Percentiles rank a stretch among this genome's conserved stretches.
Evolutionary conservation across 2,113 vertebrate genomes (phyloP).

Genomic region (Brienomyrus longianalis): DNA sequence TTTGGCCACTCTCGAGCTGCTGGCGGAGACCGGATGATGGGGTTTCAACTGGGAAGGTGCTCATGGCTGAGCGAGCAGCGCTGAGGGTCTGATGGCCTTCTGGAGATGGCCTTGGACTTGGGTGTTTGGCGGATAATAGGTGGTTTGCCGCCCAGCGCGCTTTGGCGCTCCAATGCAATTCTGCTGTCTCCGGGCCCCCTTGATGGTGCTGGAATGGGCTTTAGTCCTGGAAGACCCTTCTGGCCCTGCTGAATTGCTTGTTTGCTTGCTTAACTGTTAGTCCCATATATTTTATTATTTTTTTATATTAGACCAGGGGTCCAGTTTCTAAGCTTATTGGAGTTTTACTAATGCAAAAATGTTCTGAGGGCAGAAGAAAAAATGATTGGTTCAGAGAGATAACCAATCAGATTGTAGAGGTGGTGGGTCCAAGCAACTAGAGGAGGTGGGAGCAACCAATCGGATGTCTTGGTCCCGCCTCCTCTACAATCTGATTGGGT

Average conservation of each 20-base stretch:
- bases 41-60: background rate
- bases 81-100: background rate
- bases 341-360: no score
- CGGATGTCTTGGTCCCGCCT: no score
- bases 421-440: no score
- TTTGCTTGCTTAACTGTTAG: background rate
- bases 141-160: background rate
- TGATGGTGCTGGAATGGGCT: background rate
- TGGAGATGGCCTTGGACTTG: background rate
- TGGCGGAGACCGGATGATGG: background rate
- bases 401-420: no score
- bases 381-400: no score
- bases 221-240: background rate
- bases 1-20: background rate
- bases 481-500: no score
- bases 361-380: no score
- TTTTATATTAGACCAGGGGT: background rate
- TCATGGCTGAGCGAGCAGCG: background rate
- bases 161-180: background rate
- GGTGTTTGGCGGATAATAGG: background rate
- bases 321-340: background rate
- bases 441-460: no score
- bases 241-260: background rate
- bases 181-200: background rate
- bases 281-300: background rate